These are phyloP conservation scores for Tokudaia tokunoshimensis DNA, from an alignment of 2,797 vertebrate species.

Conservation along the genomic window DNA sequence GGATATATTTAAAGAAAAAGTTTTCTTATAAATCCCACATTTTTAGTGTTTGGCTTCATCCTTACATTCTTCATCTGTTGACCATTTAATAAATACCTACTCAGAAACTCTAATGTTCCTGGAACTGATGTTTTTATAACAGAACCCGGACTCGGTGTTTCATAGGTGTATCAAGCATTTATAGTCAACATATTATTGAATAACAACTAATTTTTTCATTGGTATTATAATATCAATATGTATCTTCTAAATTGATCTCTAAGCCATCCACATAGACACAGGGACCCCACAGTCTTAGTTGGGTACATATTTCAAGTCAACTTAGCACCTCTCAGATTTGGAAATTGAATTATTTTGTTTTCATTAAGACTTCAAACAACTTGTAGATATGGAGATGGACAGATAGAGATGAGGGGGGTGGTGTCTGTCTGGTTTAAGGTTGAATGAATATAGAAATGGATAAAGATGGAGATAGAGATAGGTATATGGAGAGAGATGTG, in stretches of 20 bases:
- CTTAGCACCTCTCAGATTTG: background rate
- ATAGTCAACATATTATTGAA: conserved; percentile 23
- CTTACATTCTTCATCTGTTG: background rate
- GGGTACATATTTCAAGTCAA: background rate
- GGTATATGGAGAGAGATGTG: background rate
- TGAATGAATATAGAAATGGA: background rate
- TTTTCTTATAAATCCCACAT: background rate
- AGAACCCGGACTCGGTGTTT: conserved; percentile 10
- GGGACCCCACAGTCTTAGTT: background rate
- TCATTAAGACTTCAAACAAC: background rate
- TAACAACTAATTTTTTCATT: background rate
- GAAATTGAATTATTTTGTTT: conserved; percentile 21
- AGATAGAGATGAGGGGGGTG: too few relatives aligned
- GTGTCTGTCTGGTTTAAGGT: background rate
- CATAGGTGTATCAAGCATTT: conserved; percentile 5
- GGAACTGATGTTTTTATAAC: background rate
- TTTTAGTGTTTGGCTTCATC: conserved; percentile 11
- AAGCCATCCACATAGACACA: background rate
- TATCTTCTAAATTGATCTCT: background rate
- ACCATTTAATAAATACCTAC: background rate
- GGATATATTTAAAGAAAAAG: conserved; percentile 18
- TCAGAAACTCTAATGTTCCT: background rate
- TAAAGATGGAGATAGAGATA: background rate
- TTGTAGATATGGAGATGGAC: background rate
- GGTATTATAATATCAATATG: background rate